phyloP scores from a whole-genome alignment of 1,140 invertebrate species.

The Cyphomyrmex costatus region DNA sequence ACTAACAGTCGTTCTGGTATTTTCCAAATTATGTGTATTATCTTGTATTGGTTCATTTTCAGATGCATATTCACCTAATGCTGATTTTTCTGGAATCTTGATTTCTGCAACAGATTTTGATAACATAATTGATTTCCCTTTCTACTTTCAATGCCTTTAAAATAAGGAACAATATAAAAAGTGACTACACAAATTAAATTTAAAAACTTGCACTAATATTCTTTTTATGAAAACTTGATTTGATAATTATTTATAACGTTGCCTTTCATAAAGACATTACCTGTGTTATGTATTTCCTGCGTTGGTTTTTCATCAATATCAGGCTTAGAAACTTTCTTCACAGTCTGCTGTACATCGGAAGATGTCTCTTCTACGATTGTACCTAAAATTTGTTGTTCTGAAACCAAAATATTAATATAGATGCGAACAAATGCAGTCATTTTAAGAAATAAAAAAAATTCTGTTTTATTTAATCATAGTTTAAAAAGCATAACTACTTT shows the following conservation, averaged over 20 bases:
- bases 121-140: not conserved
- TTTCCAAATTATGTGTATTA: conserved; percentile 5
- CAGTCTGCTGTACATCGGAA: conserved; percentile 1
- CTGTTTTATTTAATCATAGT: not conserved
- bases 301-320: not conserved
- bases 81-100: conserved; percentile 1
- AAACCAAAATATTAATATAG: conserved; percentile 36
- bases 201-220: conserved; percentile 1
- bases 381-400: conserved; percentile 41
- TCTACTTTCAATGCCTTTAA: not conserved
- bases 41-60: conserved; percentile 9
- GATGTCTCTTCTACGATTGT: not conserved
- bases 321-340: not conserved
- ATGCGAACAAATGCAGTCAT: not conserved
- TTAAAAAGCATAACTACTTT: not conserved
- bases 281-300: conserved; percentile 28
- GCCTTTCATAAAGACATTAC: conserved; percentile 60
- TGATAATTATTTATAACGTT: conserved; percentile 45
- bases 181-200: not conserved
- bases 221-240: conserved; percentile 23
- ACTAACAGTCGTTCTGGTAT: not conserved
- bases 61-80: conserved; percentile 13
- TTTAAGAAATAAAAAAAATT: not conserved
- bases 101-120: conserved; percentile 45
- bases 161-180: not conserved